phyloP scores from a whole-genome alignment of 2,888 invertebrate species.

The Apodemia zela region DNA sequence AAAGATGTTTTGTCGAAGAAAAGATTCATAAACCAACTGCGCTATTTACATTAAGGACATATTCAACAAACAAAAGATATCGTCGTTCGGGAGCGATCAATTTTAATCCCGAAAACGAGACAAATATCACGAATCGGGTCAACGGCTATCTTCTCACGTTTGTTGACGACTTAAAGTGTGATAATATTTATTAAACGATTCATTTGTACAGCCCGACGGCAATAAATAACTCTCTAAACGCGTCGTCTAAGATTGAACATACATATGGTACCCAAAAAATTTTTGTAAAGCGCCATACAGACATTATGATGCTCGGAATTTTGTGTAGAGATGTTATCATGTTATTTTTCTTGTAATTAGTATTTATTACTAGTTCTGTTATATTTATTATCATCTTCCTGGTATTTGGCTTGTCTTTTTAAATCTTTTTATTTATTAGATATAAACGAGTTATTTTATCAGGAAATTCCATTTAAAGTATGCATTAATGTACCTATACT shows the following conservation, averaged over 20 bases:
- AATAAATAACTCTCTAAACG: conserved; percentile 75
- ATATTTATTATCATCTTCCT: conserved; percentile 28
- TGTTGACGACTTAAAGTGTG: conserved; percentile 75
- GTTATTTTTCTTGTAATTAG: conserved; percentile 77
- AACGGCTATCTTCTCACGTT: conserved; percentile 78
- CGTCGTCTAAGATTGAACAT: conserved; percentile 50
- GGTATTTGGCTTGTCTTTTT: conserved; percentile 32
- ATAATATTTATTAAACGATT: conserved; percentile 40
- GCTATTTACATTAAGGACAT: conserved; percentile 67
- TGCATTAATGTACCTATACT: background rate
- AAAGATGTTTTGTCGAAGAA: conserved; percentile 49
- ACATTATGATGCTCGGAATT: conserved; percentile 58
- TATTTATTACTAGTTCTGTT: conserved; percentile 70
- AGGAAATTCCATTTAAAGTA: conserved; percentile 1
- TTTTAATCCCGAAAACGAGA: conserved; percentile 74
- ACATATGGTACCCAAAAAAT: conserved; percentile 39
- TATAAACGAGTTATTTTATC: conserved; percentile 8
- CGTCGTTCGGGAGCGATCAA: conserved; percentile 61
- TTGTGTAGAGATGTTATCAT: conserved; percentile 67
- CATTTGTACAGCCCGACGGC: conserved; percentile 32
- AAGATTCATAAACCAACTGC: conserved; percentile 42
- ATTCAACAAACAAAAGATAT: conserved; percentile 65
- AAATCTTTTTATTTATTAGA: conserved; percentile 17
- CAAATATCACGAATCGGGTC: conserved; percentile 78
- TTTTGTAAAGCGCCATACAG: conserved; percentile 30